phyloP scores from a whole-genome alignment of 2,888 invertebrate genomes.

The Perizoma affinitatum region DNA sequence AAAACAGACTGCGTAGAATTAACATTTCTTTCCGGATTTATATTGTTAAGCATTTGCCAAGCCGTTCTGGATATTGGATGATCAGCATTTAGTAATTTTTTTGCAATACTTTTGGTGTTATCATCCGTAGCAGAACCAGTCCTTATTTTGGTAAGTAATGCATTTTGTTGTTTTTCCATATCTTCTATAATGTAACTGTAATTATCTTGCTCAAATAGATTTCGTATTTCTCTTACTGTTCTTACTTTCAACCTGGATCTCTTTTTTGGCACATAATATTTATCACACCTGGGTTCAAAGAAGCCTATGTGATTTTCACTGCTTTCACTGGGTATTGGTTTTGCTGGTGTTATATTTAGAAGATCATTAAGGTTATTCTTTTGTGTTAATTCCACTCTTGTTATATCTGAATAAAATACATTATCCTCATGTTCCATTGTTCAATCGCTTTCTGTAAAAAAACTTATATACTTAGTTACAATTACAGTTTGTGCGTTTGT shows the following conservation, averaged over 20 bases:
- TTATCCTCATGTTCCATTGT: conserved; percentile 41
- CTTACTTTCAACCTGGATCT: conserved; percentile 65
- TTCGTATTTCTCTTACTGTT: conserved; percentile 70
- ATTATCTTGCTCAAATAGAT: conserved; percentile 66
- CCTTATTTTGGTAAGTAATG: conserved; percentile 66
- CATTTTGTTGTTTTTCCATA: conserved; percentile 63
- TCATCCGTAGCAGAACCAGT: conserved; percentile 58
- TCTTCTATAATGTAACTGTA: conserved; percentile 54
- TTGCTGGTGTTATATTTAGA: conserved; percentile 53
- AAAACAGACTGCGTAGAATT: conserved; percentile 64
- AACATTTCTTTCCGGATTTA: conserved; percentile 62
- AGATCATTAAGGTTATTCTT: conserved; percentile 64
- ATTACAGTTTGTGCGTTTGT: too few relatives aligned
- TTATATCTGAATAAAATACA: conserved; percentile 65
- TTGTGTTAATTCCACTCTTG: conserved; percentile 46
- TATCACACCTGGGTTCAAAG: conserved; percentile 62
- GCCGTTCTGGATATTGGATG: conserved; percentile 63
- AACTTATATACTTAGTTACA: neutral
- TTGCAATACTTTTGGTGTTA: conserved; percentile 61
- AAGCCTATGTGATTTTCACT: conserved; percentile 45
- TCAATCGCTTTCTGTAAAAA: conserved; percentile 25
- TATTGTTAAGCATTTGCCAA: conserved; percentile 75
- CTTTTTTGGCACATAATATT: conserved; percentile 65
- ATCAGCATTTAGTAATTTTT: conserved; percentile 58
- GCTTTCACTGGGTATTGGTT: conserved; percentile 46